Conservation (phyloP, 92 coral and sea anemone species). For the Actinostola sp. region DNA sequence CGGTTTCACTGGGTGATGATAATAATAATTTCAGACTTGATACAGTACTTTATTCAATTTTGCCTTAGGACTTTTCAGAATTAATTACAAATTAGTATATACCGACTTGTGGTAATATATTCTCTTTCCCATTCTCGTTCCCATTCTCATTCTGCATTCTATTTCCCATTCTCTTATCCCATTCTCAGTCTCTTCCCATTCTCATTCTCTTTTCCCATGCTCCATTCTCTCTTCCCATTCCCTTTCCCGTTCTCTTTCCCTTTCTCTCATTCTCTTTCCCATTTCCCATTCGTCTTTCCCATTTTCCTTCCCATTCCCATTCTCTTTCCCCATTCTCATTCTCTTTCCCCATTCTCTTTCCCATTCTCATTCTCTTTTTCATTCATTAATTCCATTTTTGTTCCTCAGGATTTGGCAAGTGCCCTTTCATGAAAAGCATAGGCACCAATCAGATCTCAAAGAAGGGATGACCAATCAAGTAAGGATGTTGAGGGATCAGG, state of each 20-base stretch:
- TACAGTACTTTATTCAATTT: too few relatives aligned
- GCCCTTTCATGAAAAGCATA: constrained; percentile 49
- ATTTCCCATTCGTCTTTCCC: too few relatives aligned
- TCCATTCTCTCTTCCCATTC: not conserved
- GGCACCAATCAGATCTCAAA: constrained; percentile 19
- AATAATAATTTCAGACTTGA: too few relatives aligned
- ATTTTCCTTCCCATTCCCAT: not conserved
- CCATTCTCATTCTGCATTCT: not conserved
- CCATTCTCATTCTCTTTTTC: not conserved
- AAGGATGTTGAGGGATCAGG: not conserved
- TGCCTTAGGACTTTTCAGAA: too few relatives aligned
- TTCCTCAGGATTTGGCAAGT: constrained; percentile 42
- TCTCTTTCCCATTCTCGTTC: not conserved
- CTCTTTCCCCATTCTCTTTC: not conserved
- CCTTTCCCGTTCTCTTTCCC: not conserved
- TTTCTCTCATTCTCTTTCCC: not conserved
- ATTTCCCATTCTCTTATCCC: not conserved
- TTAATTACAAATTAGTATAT: too few relatives aligned
- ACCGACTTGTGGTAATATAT: too few relatives aligned
- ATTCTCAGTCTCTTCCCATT: not conserved
- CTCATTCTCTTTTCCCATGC: not conserved
- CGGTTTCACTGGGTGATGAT: too few relatives aligned
- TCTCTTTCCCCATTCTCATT: not conserved
- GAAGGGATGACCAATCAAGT: not conserved
- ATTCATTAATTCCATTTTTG: not conserved